Conservation (phyloP, 2,888 invertebrate genomes). For the Opisthograptis luteolata region DNA sequence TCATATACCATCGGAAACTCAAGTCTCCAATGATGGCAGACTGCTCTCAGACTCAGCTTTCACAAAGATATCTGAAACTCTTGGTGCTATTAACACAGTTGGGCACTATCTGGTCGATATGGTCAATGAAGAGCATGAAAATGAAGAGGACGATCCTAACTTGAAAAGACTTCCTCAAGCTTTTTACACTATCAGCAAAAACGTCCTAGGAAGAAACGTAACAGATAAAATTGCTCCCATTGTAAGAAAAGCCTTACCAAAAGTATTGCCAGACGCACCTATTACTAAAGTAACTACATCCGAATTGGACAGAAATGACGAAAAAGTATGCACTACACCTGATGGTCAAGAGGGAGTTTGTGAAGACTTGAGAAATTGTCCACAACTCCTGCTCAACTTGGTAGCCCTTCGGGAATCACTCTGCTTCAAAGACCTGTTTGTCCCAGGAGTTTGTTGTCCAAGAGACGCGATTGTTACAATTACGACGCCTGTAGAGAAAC, state of each 20-base stretch:
- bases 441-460: constrained; percentile 97
- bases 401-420: constrained; percentile 92
- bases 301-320: constrained; percentile 76
- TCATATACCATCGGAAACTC: constrained; percentile 39
- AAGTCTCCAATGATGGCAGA: constrained; percentile 72
- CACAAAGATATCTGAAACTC: constrained; percentile 85
- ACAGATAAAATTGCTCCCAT: constrained; percentile 92
- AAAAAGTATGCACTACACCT: constrained; percentile 91
- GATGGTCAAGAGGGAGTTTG: constrained; percentile 92
- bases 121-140: constrained; percentile 80
- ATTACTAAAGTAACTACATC: constrained; percentile 73
- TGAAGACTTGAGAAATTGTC: constrained; percentile 94
- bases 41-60: constrained; percentile 86
- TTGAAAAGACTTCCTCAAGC: constrained; percentile 86
- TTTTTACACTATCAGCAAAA: constrained; percentile 91
- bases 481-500: constrained; percentile 59
- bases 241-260: constrained; percentile 77
- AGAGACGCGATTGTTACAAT: constrained; percentile 69
- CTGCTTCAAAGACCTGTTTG: constrained; percentile 95
- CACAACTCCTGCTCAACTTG: constrained; percentile 91
- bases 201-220: constrained; percentile 89
- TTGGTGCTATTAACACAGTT: constrained; percentile 93
- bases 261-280: constrained; percentile 73
- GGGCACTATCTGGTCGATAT: constrained; percentile 94
- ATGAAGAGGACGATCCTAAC: constrained; percentile 71